These are phyloP conservation scores for Yponomeuta cagnagella DNA, from an alignment of 2,888 invertebrate species.

Conservation along the genomic window DNA sequence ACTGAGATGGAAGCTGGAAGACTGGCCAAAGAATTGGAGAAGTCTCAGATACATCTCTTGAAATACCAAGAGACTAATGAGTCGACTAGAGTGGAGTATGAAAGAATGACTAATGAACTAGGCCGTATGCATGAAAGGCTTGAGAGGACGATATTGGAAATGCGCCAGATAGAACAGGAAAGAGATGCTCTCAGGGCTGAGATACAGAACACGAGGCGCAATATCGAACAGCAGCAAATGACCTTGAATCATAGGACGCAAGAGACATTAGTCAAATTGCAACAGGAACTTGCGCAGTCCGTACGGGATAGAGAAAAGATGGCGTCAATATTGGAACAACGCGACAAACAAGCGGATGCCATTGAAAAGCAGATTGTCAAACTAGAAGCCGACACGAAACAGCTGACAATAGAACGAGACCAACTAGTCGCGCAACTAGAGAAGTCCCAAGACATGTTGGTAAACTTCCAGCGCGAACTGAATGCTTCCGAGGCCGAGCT, in stretches of 20 bases:
- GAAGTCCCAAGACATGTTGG: conserved; percentile 94
- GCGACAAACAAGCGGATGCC: conserved; percentile 86
- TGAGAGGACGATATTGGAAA: conserved; percentile 82
- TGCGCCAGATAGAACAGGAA: conserved; percentile 83
- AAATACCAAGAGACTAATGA: conserved; percentile 91
- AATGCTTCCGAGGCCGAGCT: conserved; percentile 89
- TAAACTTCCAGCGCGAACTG: conserved; percentile 94
- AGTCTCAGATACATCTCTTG: conserved; percentile 87
- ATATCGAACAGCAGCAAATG: conserved; percentile 79
- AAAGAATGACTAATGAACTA: conserved; percentile 87
- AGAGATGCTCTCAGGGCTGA: conserved; percentile 83
- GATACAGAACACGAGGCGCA: conserved; percentile 78
- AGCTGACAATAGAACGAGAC: conserved; percentile 89
- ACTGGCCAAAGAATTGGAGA: conserved; percentile 89
- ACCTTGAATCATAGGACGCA: conserved; percentile 81
- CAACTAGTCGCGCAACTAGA: conserved; percentile 92
- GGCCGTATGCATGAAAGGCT: conserved; percentile 87
- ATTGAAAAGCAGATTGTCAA: conserved; percentile 91
- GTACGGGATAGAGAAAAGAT: conserved; percentile 86
- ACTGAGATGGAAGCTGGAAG: conserved; percentile 91
- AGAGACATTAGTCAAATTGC: conserved; percentile 82
- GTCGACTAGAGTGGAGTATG: conserved; percentile 88
- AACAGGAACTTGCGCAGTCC: conserved; percentile 83
- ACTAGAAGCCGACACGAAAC: conserved; percentile 89
- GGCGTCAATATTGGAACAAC: conserved; percentile 84